Conservation (phyloP, 2,797 vertebrate species). For the Eulemur mongoz region DNA sequence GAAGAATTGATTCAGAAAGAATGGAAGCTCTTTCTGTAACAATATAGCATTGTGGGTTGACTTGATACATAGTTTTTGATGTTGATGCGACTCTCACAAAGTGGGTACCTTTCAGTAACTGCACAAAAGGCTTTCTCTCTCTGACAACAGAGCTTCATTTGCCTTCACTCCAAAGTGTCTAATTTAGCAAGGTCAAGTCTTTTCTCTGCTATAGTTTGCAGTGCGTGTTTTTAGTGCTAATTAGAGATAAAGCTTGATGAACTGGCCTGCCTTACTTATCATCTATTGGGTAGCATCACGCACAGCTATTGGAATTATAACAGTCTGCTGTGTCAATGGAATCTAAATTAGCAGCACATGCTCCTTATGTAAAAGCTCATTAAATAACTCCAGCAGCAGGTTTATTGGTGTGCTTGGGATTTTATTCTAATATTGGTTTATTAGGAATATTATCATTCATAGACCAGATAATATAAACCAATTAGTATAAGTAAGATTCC, state of each 20-base stretch:
- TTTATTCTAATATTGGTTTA: slow-evolving; percentile 65
- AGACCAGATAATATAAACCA: background rate
- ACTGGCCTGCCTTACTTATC: slow-evolving; percentile 54
- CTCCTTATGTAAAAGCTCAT: slow-evolving; percentile 54
- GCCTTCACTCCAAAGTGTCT: background rate
- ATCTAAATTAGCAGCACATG: slow-evolving; percentile 40
- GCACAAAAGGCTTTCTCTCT: background rate
- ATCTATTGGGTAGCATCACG: slow-evolving; percentile 25
- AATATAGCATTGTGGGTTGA: background rate
- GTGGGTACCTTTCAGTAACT: background rate
- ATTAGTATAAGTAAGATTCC: slow-evolving; percentile 40
- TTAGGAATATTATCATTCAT: slow-evolving; percentile 18
- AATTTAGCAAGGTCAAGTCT: background rate
- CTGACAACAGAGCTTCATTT: slow-evolving; percentile 40
- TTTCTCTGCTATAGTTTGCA: slow-evolving; percentile 47
- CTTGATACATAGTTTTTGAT: background rate
- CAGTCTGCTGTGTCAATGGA: slow-evolving; percentile 5
- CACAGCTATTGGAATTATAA: slow-evolving; percentile 31
- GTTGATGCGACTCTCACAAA: background rate
- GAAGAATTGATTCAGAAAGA: background rate
- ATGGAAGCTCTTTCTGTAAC: background rate
- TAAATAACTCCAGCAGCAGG: slow-evolving; percentile 49
- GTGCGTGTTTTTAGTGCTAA: background rate
- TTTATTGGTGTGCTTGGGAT: slow-evolving; percentile 49
- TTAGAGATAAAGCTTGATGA: slow-evolving; percentile 55